These are phyloP conservation scores for Haplochromis vanheusdeni DNA, from an alignment of 2,113 vertebrate genomes.

Conservation along the genomic window DNA sequence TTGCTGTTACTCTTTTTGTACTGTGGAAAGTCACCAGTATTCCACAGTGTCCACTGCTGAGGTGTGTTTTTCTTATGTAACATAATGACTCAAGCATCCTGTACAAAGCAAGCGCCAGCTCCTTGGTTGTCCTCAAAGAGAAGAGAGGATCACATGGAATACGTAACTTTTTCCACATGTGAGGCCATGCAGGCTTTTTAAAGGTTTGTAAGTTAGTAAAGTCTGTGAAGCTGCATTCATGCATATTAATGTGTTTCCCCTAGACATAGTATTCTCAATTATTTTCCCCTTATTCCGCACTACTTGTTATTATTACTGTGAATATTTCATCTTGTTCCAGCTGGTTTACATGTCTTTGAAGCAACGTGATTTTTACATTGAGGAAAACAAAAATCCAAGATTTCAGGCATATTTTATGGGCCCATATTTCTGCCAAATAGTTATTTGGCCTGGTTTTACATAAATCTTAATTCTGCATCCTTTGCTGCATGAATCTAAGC, in stretches of 20 bases:
- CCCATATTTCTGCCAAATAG: background rate
- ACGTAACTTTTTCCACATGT: background rate
- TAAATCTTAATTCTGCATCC: background rate
- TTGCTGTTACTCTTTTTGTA: background rate
- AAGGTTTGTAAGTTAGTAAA: background rate
- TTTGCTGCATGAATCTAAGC: background rate
- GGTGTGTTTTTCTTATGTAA: constrained; percentile 37
- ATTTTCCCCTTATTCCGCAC: rapidly evolving
- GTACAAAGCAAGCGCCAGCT: background rate
- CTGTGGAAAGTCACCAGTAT: constrained; percentile 5
- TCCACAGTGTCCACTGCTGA: constrained; percentile 3
- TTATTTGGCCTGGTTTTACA: background rate
- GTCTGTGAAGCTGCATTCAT: background rate
- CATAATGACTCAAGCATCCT: constrained; percentile 1
- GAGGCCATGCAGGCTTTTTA: background rate
- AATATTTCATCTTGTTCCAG: background rate
- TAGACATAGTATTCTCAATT: background rate
- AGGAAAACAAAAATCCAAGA: background rate
- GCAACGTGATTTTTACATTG: background rate
- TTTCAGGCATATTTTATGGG: background rate
- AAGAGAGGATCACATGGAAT: background rate
- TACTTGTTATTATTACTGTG: background rate
- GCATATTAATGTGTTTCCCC: background rate
- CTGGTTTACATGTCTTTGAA: background rate
- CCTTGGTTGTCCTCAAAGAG: background rate